Base-by-base conservation (phyloP, 2,888 invertebrate genomes). In the Andrena flavipes region DNA sequence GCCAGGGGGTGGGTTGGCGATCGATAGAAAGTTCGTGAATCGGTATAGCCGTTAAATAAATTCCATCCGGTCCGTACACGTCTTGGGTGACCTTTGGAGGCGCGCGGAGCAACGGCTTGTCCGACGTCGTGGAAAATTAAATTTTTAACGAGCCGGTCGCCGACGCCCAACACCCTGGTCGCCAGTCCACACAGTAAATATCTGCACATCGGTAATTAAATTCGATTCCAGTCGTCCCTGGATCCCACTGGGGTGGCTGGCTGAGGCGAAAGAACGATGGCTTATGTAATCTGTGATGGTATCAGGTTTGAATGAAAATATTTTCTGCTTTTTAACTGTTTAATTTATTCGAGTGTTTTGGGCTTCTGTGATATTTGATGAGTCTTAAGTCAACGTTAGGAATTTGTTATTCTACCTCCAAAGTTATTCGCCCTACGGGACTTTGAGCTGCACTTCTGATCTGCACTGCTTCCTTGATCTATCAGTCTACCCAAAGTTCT, bases 181-280 rank as follows among this genome's bases (percentile, higher is more conserved):
- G 51, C 51, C 69, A 68, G 80, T 84, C 84, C 78, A 81, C 85
- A 82, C 68, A 83, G 89, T 90, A 90, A 90, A 90, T 90, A 90
- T 90, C 90, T 90, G 88, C 89, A 85, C 88, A 90, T 90, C 87
- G 89, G 89, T 90, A 91, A 91, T 91, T 91, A 92, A 90, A 91
- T 91, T 91, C 88, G 89, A 90, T 91, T 87, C 16, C 87, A 80
- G 35, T 76, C 65, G 62, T 76, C 51, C 70, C 51, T 33, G 48
- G 67, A 33, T 74, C 35, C 74, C 60, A 13, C 10, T 30, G 70
- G 70, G 65, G n/a, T 23, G 16, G 29, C n/a, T 48, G 20, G 3
- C 23, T 13, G 23, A 35, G n/a, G 30, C 13, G 54, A 13, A 42
- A 26, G 35, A 42, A 33, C 63, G 23, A 20, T 29, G 42, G 13